Evolutionary conservation across 2,113 vertebrate species (phyloP), one percentile per base, ranked within the genome.

Genomic region (Dendropsophus ebraccatus): DNA sequence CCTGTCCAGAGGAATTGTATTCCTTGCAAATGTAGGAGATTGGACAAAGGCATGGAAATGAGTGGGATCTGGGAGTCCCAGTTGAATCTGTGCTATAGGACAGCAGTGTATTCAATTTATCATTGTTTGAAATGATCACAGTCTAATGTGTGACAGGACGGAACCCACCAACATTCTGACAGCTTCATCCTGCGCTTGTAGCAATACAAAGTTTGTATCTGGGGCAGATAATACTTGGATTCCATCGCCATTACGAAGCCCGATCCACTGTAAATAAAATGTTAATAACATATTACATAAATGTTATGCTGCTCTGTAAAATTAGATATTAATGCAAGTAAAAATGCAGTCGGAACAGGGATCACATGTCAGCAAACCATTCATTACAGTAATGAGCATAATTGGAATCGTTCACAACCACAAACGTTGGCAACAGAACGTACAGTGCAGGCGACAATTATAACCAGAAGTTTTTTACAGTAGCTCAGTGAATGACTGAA

Each of bases 201-300:
- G 4, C 12, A 49, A 49, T 47, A 49, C 35, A n/a, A 50, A n/a
- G 41, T 41, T 8, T 16, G 19, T 58, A 56, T 41, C 7, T 83
- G 19, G 49, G 49, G 13, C 45, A 32, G 25, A 23, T 9, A 17
- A 4, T 37, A 5, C 14, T 9, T n/a, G 37, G 70, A 83, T 83
- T 58, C 69, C 47, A 25, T 83, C 35, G 2, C 0, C n/a, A 60
- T 60, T 28, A 74, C 52, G 5, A 19, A 23, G 2, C 6, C 30
- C 9, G 10, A 1, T 5, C 28, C 14, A 23, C 35, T 23, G 5
- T 11, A n/a, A 4, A 13, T 72, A 52, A 4, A 32, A 82, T 32
- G n/a, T 21, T 81, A 81, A 82, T 50, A 23, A 67, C 13, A 32
- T 30, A 12, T 69, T 37, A 21, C 17, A 19, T 70, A 70, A 82